Evolutionary conservation across 2,888 invertebrate species (phyloP).

Genomic region (Cheilosia soror): DNA sequence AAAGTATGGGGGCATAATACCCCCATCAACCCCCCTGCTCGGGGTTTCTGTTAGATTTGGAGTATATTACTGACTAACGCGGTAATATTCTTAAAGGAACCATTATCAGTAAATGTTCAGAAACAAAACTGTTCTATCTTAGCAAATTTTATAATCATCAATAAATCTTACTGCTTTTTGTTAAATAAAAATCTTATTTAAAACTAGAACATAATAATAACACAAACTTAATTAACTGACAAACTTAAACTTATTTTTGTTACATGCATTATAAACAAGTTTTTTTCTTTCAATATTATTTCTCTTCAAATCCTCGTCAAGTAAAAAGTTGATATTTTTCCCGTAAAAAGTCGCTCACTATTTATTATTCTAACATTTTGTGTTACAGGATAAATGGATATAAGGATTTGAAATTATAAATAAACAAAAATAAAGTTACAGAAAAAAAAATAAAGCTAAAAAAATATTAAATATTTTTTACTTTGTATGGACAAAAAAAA

Average conservation of each 20-base stretch:
- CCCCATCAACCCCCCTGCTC: too few species aligned
- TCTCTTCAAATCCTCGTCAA: conserved; percentile 68
- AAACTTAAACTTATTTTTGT: conserved; percentile 41
- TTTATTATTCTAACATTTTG: conserved; percentile 4
- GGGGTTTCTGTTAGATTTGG: too few species aligned
- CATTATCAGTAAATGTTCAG: too few species aligned
- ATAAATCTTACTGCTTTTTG: conserved; percentile 54
- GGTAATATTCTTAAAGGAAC: too few species aligned
- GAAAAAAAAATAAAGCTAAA: conserved; percentile 38
- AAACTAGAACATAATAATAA: conserved; percentile 10
- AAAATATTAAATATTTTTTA: conserved; percentile 3
- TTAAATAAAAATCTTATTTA: conserved; percentile 1
- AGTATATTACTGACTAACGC: too few species aligned
- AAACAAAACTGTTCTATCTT: too few species aligned
- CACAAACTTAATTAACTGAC: conserved; percentile 47
- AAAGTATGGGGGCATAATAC: too few species aligned
- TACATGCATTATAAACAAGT: conserved; percentile 47
- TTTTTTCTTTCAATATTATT: background rate
- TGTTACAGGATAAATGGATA: conserved; percentile 46
- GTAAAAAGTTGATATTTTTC: conserved; percentile 44
- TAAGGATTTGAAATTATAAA: conserved; percentile 40
- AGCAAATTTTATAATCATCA: too few species aligned
- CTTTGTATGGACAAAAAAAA: conserved; percentile 74
- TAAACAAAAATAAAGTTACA: conserved; percentile 11
- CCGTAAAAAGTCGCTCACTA: conserved; percentile 15